Evolutionary conservation across 1,140 invertebrate genomes (phyloP).

Genomic region (Chrysopa pallens): DNA sequence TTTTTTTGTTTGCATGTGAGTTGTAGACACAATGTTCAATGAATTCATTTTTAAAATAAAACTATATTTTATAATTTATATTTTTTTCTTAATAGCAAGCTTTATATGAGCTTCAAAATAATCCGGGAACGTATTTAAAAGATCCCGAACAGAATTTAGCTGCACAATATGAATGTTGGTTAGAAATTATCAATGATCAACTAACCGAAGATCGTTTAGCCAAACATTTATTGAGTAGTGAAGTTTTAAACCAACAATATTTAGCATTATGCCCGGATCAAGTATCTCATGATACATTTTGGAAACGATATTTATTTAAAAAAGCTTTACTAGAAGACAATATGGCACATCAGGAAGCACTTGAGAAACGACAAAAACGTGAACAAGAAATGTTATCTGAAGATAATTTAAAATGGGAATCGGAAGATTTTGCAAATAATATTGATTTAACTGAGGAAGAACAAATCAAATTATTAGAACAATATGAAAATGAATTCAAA

Average conservation of each 20-base stretch:
- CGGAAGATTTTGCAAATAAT: constrained; percentile 35
- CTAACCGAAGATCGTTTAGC: constrained; percentile 21
- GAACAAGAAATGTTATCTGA: constrained; percentile 13
- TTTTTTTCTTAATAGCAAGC: constrained; percentile 13
- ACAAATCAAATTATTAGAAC: constrained; percentile 33
- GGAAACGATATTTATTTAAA: constrained; percentile 39
- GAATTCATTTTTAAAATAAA: no score
- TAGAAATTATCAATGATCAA: constrained; percentile 27
- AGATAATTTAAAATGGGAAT: constrained; percentile 20
- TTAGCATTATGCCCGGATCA: constrained; percentile 31
- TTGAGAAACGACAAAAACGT: constrained; percentile 17
- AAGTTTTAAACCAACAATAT: constrained; percentile 28
- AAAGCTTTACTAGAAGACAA: constrained; percentile 37
- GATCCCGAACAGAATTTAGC: constrained; percentile 20
- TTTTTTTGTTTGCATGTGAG: no score
- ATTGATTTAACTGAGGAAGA: constrained; percentile 38
- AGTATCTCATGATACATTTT: constrained; percentile 31
- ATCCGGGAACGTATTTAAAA: constrained; percentile 22
- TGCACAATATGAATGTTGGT: constrained; percentile 26
- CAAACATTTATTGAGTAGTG: constrained; percentile 24
- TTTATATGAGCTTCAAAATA: constrained; percentile 22
- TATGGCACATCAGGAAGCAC: constrained; percentile 24
- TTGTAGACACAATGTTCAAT: no score
- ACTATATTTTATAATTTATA: neutral
- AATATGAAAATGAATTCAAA: constrained; percentile 30